Percentiles rank a stretch among this genome's conserved stretches.
phyloP scores from a whole-genome alignment of 2,888 invertebrate genomes.

The Myopa testacea region DNA sequence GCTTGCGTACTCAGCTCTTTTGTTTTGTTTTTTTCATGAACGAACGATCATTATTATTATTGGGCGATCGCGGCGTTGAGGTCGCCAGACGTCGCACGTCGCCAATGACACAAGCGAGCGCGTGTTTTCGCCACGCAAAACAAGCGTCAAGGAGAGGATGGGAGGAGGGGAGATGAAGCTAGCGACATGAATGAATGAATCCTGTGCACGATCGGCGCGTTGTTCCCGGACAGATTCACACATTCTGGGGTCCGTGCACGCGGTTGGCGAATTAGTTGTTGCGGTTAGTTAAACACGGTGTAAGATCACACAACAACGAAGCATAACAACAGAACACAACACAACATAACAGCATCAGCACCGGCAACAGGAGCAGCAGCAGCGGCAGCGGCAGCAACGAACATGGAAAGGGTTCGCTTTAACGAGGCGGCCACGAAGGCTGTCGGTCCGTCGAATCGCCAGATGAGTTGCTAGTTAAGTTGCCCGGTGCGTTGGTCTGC shows the following conservation, averaged over 20 bases:
- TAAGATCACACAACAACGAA: slow-evolving; percentile 46
- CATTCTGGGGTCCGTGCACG: slow-evolving; percentile 44
- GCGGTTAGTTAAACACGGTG: slow-evolving; percentile 66
- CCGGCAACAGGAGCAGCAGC: background rate
- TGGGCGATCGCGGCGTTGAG: background rate
- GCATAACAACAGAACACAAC: slow-evolving; percentile 41
- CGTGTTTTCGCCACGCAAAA: slow-evolving; percentile 18
- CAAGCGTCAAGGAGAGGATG: slow-evolving; percentile 32
- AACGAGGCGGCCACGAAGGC: background rate
- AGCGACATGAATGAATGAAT: slow-evolving; percentile 67
- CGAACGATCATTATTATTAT: background rate
- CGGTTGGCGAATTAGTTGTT: slow-evolving; percentile 52
- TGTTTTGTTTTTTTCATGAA: background rate
- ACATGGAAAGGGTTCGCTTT: background rate
- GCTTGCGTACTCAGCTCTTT: background rate
- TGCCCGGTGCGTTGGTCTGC: background rate
- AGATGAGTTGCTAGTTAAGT: too few relatives aligned
- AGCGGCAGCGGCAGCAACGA: background rate
- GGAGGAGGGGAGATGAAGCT: slow-evolving; percentile 47
- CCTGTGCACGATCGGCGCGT: slow-evolving; percentile 53
- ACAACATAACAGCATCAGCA: slow-evolving; percentile 44
- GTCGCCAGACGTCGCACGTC: slow-evolving; percentile 5
- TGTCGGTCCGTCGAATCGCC: background rate
- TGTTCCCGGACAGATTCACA: slow-evolving; percentile 59
- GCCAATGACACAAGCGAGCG: slow-evolving; percentile 13